Conservation (phyloP, 2,888 invertebrate species). For the Drosophila pseudotakahashii region DNA sequence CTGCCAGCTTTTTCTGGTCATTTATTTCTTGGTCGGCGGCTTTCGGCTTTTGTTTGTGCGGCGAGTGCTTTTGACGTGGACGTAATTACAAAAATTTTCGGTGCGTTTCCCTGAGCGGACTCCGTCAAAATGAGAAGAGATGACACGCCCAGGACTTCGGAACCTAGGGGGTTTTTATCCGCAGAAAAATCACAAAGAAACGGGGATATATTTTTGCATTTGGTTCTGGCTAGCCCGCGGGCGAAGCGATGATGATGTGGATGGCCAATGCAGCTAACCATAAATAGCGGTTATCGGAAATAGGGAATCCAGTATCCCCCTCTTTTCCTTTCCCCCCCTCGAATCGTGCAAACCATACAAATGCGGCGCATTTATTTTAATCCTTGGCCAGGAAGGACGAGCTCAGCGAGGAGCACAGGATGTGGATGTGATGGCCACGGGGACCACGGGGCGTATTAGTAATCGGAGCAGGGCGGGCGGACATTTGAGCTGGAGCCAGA, state of each 20-base stretch:
- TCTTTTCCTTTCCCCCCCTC: constrained; percentile 1
- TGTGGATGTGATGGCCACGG: constrained; percentile 9
- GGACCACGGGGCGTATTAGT: constrained; percentile 67
- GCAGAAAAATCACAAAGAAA: constrained; percentile 10
- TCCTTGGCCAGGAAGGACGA: constrained; percentile 47
- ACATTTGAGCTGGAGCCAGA: constrained; percentile 43
- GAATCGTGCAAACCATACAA: constrained; percentile 71
- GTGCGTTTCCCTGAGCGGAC: constrained; percentile 52
- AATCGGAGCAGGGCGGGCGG: constrained; percentile 51
- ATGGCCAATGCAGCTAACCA: constrained; percentile 54
- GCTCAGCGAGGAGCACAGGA: constrained; percentile 8
- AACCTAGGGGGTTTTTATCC: constrained; percentile 10
- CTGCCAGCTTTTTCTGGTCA: constrained; percentile 61
- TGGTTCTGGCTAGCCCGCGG: constrained; percentile 33
- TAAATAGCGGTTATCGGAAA: constrained; percentile 72
- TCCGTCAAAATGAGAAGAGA: constrained; percentile 56
- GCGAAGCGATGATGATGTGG: constrained; percentile 4
- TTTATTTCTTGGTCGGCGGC: constrained; percentile 62
- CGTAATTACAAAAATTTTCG: constrained; percentile 72
- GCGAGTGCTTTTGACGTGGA: constrained; percentile 71
- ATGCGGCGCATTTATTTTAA: constrained; percentile 75
- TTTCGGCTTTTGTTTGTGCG: constrained; percentile 63
- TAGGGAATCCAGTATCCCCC: constrained; percentile 26
- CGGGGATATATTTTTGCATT: constrained; percentile 51
- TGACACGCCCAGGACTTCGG: constrained; percentile 31